Conservation (phyloP, 2,797 vertebrate genomes). For the Acrossocheilus fasciatus region DNA sequence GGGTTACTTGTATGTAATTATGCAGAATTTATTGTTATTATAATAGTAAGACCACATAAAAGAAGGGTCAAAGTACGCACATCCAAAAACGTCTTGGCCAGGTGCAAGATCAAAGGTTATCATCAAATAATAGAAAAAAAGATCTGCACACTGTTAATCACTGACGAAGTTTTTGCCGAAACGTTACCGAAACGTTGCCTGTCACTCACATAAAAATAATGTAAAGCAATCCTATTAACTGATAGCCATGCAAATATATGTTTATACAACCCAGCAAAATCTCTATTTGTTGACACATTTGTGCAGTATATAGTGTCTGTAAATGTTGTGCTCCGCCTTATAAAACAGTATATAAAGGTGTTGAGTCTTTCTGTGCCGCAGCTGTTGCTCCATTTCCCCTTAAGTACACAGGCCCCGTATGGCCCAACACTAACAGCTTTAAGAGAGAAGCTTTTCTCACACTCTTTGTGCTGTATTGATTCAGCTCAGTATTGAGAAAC, state of each 20-base stretch:
- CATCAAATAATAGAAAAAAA: too few species aligned
- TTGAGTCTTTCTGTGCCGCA: not conserved
- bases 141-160: too few species aligned
- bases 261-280: not conserved
- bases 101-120: too few species aligned
- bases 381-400: slow-evolving; percentile 20
- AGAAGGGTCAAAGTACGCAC: too few species aligned
- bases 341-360: slow-evolving; percentile 3
- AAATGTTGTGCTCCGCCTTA: not conserved
- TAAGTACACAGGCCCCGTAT: not conserved
- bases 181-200: not conserved
- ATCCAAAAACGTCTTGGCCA: too few species aligned
- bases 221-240: not conserved
- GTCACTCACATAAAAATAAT: not conserved
- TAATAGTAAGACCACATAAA: too few species aligned
- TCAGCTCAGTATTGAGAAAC: slow-evolving; percentile 40
- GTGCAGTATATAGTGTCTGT: not conserved
- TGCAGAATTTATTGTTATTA: too few species aligned
- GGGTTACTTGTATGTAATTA: too few species aligned
- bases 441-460: slow-evolving; percentile 45
- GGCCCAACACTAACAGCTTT: slow-evolving; percentile 32
- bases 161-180: too few species aligned
- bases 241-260: not conserved
- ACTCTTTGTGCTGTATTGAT: slow-evolving; percentile 56
- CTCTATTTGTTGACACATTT: not conserved